A percentile compares a stretch with the other conserved stretches of the same genome.
Conservation (phyloP, 2,797 vertebrate genomes). For the Cyclura pinguis region DNA sequence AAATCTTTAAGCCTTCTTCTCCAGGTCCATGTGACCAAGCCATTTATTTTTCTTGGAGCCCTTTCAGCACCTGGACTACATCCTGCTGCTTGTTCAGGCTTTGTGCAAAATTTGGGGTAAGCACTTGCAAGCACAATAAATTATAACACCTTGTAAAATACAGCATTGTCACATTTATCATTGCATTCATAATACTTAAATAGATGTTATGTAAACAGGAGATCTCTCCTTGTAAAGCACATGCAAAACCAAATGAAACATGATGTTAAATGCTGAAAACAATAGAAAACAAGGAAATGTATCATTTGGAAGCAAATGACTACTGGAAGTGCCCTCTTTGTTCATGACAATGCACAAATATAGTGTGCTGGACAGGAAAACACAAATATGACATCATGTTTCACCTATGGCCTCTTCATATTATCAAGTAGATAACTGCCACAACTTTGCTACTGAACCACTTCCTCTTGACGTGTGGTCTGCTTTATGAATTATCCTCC, state of each 20-base stretch:
- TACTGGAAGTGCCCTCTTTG: too few relatives aligned
- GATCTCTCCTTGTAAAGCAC: background rate
- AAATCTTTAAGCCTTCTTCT: background rate
- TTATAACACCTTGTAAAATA: background rate
- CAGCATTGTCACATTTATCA: background rate
- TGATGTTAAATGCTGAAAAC: background rate
- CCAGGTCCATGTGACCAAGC: background rate
- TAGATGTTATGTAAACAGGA: background rate
- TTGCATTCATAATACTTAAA: background rate
- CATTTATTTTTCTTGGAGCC: background rate
- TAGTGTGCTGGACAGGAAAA: background rate
- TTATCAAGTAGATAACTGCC: background rate
- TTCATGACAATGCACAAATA: background rate
- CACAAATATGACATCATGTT: background rate
- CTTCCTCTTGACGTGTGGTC: background rate
- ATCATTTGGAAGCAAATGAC: background rate
- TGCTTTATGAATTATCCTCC: background rate
- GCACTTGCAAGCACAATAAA: background rate
- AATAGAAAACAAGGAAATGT: background rate
- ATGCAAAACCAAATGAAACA: background rate
- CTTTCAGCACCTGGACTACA: background rate
- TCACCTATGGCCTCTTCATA: background rate
- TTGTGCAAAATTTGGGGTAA: background rate
- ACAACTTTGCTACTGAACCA: background rate
- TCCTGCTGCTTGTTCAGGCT: background rate